phyloP scores from a whole-genome alignment of 2,113 vertebrate species.

The Urocolius indicus region DNA sequence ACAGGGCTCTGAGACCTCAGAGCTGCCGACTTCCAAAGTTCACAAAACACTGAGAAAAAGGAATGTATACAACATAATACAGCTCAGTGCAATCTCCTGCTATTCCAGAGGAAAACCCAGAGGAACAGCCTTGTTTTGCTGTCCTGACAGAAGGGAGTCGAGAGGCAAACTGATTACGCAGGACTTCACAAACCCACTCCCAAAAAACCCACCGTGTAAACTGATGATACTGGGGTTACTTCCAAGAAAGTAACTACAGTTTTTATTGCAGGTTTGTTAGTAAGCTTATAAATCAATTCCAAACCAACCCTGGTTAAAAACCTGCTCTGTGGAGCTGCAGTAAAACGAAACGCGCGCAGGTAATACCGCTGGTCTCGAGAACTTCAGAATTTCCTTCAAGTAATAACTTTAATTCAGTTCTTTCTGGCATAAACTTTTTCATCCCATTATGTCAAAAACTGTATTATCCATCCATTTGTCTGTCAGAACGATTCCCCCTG shows the following conservation, averaged over 20 bases:
- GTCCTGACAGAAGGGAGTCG: slow-evolving; percentile 7
- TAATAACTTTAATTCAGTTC: slow-evolving; percentile 85
- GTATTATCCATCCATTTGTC: slow-evolving; percentile 87
- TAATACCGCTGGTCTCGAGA: slow-evolving; percentile 71
- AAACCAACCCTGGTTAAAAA: slow-evolving; percentile 62
- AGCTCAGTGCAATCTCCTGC: neutral
- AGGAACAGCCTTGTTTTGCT: slow-evolving; percentile 12
- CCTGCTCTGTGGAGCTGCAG: slow-evolving; percentile 59
- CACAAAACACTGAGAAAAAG: neutral
- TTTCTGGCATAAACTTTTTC: slow-evolving; percentile 85
- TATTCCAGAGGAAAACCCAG: neutral
- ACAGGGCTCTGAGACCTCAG: neutral
- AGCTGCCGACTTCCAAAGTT: neutral
- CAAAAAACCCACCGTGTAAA: neutral
- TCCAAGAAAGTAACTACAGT: slow-evolving; percentile 63
- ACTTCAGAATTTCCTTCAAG: slow-evolving; percentile 81
- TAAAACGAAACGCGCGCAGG: slow-evolving; percentile 59
- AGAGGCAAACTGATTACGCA: slow-evolving; percentile 20
- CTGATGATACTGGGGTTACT: slow-evolving; percentile 34
- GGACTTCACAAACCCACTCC: neutral
- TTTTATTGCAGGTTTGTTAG: slow-evolving; percentile 65
- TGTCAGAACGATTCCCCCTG: slow-evolving; percentile 82
- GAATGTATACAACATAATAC: neutral
- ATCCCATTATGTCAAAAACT: slow-evolving; percentile 87
- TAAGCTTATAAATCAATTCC: slow-evolving; percentile 61